Base-by-base conservation (phyloP, 2,888 invertebrate genomes). In the Acleris emargana region DNA sequence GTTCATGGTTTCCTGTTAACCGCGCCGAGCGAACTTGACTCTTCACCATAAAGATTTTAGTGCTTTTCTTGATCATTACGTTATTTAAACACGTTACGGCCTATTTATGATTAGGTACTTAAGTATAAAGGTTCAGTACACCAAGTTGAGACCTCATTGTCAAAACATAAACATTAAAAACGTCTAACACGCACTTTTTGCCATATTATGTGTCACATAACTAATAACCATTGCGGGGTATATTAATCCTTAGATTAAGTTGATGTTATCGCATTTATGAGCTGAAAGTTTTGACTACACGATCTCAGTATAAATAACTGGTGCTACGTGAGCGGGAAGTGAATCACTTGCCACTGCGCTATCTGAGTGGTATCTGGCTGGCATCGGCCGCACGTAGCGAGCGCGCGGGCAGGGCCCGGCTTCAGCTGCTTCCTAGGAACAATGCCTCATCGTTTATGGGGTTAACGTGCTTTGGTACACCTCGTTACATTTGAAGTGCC, bases 391-490 rank as follows among this genome's bases (percentile, higher is more conserved):
- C 59, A 47, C 49, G 43, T 59, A 43, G 70, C 75, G 70, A 72
- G 77, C 83, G 75, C 70, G 76, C 47, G 47, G 59, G 53, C 28
- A 54, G 53, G 42, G 43, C 53, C 22, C 32, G 32, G 3, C 32
- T 32, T 32, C 32, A 9, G 32, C 20, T 16, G 43, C 32, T 62
- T 57, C 64, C 64, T 59, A 42, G 64, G 54, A 64, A 60, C 75
- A 75, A 80, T 89, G 89, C 87, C 89, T 91, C 90, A 90, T 87
- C 87, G 80, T 84, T 87, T 82, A 81, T 73, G 76, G 43, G 64
- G 59, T 55, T 60, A 64, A 54, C 25, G 50, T 43, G 49, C 49
- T 62, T 43, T 43, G 38, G 42, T 16, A 20, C 7, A 18, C 55
- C 25, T 54, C 7, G 20, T 42, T 54, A 42, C 54, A 18, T 42